Evolutionary conservation across 1,140 invertebrate genomes (phyloP), one percentile per base, ranked within the genome.

Genomic region (Caligus rogercresseyi): DNA sequence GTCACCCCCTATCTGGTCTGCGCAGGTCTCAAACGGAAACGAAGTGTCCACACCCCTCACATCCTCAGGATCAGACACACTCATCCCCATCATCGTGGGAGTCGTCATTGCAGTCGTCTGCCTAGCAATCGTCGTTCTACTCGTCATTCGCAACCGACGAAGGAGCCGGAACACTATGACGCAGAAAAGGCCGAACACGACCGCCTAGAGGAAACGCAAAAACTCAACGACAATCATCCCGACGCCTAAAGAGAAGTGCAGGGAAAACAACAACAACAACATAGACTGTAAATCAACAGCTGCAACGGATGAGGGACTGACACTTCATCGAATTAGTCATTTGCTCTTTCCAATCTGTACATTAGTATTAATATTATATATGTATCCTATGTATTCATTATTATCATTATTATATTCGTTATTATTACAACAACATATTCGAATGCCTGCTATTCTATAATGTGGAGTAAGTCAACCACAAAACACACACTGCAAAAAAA

Each of bases 351-450:
- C 31, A 43, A 7, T 43, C n/a, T 43, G 31, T 43, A 43, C n/a
- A 43, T 43, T 43, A 43, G n/a, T 43, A 43, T 43, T 43, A 43
- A 11, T 43, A 43, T 43, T 43, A 43, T n/a, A 43, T 43, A 43
- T 43, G n/a, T 43, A 43, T 11, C 7, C n/a, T 43, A 43, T 43
- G 31, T 11, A 11, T 11, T 11, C 31, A 11, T 43, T 43, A n/a
- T 43, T 43, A 43, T 43, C n/a, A 43, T 43, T 43, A 43, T 43
- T 43, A 43, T 43, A 43, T 43, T n/a, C 31, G 7, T 43, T 11
- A 43, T 43, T 51, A 25, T 25, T 66, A 18, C 4, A 13, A 59
- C 25, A 63, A 56, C 65, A 60, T 65, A 11, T 61, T 24, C 54
- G 15, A 61, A 52, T 15, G 1, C 21, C 2, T 24, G 55, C 19